phyloP scores from a whole-genome alignment of 2,113 vertebrate genomes.

The Meles meles region DNA sequence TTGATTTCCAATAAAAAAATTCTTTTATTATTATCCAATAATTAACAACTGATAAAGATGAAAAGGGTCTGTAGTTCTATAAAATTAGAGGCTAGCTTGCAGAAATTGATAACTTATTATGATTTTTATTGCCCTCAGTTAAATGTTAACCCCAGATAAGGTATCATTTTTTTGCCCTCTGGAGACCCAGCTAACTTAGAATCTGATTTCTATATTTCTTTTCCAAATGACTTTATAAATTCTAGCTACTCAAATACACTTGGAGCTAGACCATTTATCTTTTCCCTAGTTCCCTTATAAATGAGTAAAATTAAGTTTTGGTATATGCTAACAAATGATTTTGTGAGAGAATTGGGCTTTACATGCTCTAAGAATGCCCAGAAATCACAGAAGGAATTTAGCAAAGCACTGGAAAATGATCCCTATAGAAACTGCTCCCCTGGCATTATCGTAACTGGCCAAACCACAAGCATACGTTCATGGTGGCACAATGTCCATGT shows the following conservation, averaged over 20 bases:
- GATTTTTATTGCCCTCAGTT: background rate
- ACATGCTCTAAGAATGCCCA: background rate
- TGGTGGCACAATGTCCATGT: background rate
- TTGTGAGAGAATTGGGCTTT: background rate
- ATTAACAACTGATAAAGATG: background rate
- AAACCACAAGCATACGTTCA: background rate
- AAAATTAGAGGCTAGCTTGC: background rate
- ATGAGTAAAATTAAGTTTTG: background rate
- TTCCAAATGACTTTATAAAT: background rate
- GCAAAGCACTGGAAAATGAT: background rate
- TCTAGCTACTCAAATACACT: background rate
- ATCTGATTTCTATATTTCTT: background rate
- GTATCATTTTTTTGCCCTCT: background rate
- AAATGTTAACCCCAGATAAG: background rate
- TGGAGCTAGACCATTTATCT: background rate
- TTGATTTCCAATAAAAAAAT: background rate
- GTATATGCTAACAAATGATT: background rate
- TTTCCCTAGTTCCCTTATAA: background rate
- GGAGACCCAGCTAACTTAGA: background rate
- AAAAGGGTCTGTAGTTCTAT: background rate
- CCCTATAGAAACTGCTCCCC: background rate
- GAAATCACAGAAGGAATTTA: background rate
- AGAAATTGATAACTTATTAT: background rate
- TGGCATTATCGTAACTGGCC: background rate
- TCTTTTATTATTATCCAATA: background rate